Evolutionary conservation across 2,888 invertebrate species (phyloP).

Genomic region (Oegoconia quadripuncta): DNA sequence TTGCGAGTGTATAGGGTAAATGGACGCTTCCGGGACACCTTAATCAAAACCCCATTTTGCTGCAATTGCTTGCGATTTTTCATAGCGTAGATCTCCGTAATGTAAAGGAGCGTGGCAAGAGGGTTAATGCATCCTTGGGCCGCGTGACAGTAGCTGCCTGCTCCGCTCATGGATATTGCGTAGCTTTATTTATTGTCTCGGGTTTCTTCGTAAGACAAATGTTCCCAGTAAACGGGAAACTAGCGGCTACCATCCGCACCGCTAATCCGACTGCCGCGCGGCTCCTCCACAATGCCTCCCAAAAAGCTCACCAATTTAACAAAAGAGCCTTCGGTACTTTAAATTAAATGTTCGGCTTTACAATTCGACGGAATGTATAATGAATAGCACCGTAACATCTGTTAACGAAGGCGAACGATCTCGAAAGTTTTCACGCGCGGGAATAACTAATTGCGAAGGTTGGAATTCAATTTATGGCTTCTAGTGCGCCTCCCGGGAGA

Average conservation of each 20-base stretch:
- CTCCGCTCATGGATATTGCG: constrained; percentile 41
- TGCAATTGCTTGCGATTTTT: constrained; percentile 38
- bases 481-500: constrained; percentile 75
- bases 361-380: constrained; percentile 79
- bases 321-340: constrained; percentile 72
- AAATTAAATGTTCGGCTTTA: constrained; percentile 78
- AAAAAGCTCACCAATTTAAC: constrained; percentile 65
- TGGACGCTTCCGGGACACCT: constrained; percentile 31
- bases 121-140: constrained; percentile 40
- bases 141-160: constrained; percentile 24
- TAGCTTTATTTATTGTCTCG: constrained; percentile 58
- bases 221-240: constrained; percentile 49
- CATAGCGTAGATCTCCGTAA: constrained; percentile 22
- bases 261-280: constrained; percentile 52
- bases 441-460: constrained; percentile 79
- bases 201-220: constrained; percentile 51
- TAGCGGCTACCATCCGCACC: constrained; percentile 42
- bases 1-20: constrained; percentile 23
- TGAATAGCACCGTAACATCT: constrained; percentile 79
- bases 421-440: constrained; percentile 79
- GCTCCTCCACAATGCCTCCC: constrained; percentile 59
- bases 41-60: constrained; percentile 42
- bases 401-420: constrained; percentile 80
- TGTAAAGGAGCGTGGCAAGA: constrained; percentile 31
- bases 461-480: constrained; percentile 78